These are phyloP conservation scores for Uloborus plumipes DNA, from an alignment of 2,888 invertebrate genomes.

Conservation along the genomic window DNA sequence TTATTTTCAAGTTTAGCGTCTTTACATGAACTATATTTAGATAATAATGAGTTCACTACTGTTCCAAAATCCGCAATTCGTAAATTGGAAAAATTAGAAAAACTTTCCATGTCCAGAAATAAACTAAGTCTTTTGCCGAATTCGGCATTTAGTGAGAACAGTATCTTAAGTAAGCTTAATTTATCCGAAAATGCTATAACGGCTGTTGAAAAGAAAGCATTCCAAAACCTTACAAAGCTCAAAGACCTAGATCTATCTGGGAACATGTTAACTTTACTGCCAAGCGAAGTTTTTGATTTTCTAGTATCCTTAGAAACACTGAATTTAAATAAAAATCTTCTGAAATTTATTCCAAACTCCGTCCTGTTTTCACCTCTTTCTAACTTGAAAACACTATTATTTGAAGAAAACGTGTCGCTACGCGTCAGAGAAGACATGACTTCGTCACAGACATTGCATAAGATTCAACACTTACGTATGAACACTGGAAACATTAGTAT, in stretches of 20 bases:
- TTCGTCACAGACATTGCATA: conserved; percentile 47
- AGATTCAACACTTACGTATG: conserved; percentile 59
- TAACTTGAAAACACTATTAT: conserved; percentile 63
- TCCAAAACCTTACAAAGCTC: conserved; percentile 67
- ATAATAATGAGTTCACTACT: conserved; percentile 57
- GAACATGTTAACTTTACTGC: conserved; percentile 63
- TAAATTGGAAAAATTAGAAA: conserved; percentile 66
- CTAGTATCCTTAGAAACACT: conserved; percentile 61
- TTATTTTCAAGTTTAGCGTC: conserved; percentile 33
- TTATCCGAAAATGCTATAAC: conserved; percentile 67
- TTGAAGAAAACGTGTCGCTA: conserved; percentile 66
- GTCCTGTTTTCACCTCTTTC: conserved; percentile 64
- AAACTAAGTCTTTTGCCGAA: conserved; percentile 67
- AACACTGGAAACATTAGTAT: conserved; percentile 66
- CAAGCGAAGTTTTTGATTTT: conserved; percentile 63
- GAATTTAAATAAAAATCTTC: conserved; percentile 65
- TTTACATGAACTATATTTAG: conserved; percentile 51
- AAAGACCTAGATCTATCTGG: conserved; percentile 67
- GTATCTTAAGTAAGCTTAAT: conserved; percentile 64
- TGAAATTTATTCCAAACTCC: conserved; percentile 67
- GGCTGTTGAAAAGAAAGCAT: conserved; percentile 67
- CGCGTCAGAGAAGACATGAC: conserved; percentile 66
- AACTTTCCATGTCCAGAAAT: conserved; percentile 68
- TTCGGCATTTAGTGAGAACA: conserved; percentile 67
- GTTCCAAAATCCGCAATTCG: conserved; percentile 64